These are phyloP conservation scores for Beroe forskalii DNA, from an alignment of 37 sponge, comb jelly and placozoan genomes.

Conservation along the genomic window DNA sequence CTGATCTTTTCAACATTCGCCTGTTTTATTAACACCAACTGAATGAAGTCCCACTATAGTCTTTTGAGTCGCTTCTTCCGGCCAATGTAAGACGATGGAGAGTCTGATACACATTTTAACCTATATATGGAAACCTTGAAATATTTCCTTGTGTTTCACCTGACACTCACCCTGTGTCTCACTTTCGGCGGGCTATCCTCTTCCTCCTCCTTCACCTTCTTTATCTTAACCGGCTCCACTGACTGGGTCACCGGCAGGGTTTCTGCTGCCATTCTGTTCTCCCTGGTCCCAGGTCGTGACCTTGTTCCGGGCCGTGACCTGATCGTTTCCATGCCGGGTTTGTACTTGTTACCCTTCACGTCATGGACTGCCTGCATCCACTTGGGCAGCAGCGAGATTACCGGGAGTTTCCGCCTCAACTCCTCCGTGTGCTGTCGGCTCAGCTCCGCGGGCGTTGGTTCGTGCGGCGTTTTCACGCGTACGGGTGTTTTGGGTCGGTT, in stretches of 20 bases:
- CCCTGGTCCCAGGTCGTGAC: background rate
- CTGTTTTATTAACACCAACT: too few species aligned
- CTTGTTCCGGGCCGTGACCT: background rate
- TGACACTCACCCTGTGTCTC: background rate
- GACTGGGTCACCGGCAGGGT: background rate
- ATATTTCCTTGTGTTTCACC: background rate
- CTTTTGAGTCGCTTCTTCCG: too few species aligned
- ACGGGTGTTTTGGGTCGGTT: conserved; percentile 2
- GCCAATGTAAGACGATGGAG: too few species aligned
- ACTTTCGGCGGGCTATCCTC: background rate
- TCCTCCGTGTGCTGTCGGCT: background rate
- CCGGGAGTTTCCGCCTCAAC: conserved; percentile 8
- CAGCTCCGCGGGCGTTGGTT: background rate
- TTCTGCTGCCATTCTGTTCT: background rate
- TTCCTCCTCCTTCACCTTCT: background rate
- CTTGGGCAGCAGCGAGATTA: conserved; percentile 45
- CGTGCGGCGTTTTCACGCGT: background rate
- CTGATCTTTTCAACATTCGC: too few species aligned
- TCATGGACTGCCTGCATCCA: conserved; percentile 5
- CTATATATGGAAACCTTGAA: too few species aligned
- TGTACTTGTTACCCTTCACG: background rate
- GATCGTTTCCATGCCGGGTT: background rate
- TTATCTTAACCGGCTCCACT: background rate
- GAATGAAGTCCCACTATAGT: too few species aligned
- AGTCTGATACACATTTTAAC: too few species aligned